Conservation (phyloP, 2,797 vertebrate species). For the Muscicapa comitata region DNA sequence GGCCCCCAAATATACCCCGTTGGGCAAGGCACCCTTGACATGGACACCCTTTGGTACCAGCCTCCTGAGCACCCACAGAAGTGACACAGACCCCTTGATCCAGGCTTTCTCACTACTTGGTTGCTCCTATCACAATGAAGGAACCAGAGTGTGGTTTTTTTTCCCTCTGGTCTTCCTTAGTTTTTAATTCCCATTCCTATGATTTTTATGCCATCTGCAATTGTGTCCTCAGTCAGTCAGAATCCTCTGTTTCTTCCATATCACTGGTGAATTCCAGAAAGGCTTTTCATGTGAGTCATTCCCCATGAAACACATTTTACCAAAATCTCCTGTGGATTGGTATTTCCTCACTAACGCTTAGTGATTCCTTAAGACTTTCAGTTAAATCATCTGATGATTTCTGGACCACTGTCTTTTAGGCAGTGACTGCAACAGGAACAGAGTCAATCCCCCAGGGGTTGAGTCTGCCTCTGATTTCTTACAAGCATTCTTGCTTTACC, state of each 20-base stretch:
- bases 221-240: not conserved
- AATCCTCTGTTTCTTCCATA: not conserved
- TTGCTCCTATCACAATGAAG: not conserved
- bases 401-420: not conserved
- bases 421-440: not conserved
- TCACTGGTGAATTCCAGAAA: not conserved
- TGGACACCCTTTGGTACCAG: not conserved
- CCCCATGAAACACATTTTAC: not conserved
- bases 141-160: not conserved
- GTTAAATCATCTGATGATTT: not conserved
- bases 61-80: not conserved
- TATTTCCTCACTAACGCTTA: not conserved
- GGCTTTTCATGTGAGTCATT: not conserved
- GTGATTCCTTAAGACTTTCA: not conserved
- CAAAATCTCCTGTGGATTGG: not conserved
- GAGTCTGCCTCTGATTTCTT: not conserved
- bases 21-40: not conserved
- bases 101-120: not conserved
- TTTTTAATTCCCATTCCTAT: not conserved
- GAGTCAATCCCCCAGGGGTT: not conserved
- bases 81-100: not conserved
- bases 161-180: not conserved
- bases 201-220: not conserved
- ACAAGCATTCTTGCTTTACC: not conserved
- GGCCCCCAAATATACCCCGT: fast-evolving